Evolutionary conservation across 2,888 invertebrate species (phyloP).

Genomic region (Chydorus sphaericus): DNA sequence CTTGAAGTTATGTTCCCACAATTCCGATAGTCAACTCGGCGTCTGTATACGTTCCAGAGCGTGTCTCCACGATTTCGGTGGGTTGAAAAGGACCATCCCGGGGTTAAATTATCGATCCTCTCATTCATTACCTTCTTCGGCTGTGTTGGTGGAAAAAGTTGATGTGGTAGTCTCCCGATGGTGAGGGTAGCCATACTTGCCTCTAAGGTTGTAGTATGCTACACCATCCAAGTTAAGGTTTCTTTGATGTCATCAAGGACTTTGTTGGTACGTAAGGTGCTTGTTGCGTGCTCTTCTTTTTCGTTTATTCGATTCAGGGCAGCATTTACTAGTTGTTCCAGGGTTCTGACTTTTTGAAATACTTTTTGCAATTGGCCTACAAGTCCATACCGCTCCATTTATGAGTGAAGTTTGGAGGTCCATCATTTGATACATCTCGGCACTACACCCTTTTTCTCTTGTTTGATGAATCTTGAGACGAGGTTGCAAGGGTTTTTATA

Average conservation of each 20-base stretch:
- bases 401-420: neutral
- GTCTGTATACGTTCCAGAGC: neutral
- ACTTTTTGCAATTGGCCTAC: neutral
- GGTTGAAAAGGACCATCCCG: neutral
- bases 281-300: no score
- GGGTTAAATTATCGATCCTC: neutral
- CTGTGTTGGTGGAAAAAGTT: neutral
- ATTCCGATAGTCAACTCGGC: neutral
- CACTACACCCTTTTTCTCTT: no score
- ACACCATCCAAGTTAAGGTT: neutral
- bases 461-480: no score
- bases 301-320: no score
- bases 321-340: no score
- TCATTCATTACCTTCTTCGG: neutral
- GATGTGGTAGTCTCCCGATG: neutral
- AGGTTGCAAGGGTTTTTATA: no score
- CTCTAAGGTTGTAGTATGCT: neutral
- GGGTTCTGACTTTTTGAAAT: no score
- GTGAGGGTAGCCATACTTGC: neutral
- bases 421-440: neutral
- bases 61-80: no score
- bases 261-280: neutral
- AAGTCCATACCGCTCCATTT: neutral
- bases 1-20: neutral
- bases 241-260: neutral